Base-by-base conservation (phyloP, 2,797 vertebrate genomes). In the Botia kubotai region DNA sequence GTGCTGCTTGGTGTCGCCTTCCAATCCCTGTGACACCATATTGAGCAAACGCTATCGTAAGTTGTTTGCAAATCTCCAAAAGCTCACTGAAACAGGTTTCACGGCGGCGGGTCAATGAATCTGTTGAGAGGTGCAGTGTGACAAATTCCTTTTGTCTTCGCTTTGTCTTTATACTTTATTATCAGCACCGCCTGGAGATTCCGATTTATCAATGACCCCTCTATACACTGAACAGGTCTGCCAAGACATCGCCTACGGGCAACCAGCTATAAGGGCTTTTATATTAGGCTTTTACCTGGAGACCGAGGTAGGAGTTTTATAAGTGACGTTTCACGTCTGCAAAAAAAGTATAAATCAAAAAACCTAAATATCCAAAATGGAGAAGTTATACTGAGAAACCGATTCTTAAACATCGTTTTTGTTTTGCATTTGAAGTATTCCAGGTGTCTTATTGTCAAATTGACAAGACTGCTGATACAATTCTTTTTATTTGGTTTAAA, bases 141-240 rank as follows among this genome's bases (percentile, higher is more conserved):
- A 94, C 92, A 93, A 92, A 94, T 94, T 93, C 89, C 89, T 90
- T 93, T 93, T 94, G 93, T 94, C 92, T 94, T 89, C 90, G 89
- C 85, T 90, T 93, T 92, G 91, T 92, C 88, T 80, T 66, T 91
- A 87, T 93, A 93, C 93, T 94, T 94, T 94, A 94, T 95, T 94
- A 95, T 92, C 89, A 83, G 72, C 90, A 87, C 89, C 81, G 93
- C 94, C 92, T 88, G 90, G 82, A 93, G 94, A 92, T 87, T 92
- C 88, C 92, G 89, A 94, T 95, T 94, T 93, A 94, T 95, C 93
- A 94, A 89, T 84, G 88, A 89, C 88, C 91, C 90, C 81, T 50
- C 81, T 73, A 82, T 91, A 90, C 88, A 88, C 90, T 89, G 55
- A 79, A 63, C 76, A 77, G 68, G 80, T 83, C 67, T 89, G 90